Percentiles rank a stretch among this genome's conserved stretches.
phyloP scores from a whole-genome alignment of 2,113 vertebrate species.

The Seriola aureovittata region DNA sequence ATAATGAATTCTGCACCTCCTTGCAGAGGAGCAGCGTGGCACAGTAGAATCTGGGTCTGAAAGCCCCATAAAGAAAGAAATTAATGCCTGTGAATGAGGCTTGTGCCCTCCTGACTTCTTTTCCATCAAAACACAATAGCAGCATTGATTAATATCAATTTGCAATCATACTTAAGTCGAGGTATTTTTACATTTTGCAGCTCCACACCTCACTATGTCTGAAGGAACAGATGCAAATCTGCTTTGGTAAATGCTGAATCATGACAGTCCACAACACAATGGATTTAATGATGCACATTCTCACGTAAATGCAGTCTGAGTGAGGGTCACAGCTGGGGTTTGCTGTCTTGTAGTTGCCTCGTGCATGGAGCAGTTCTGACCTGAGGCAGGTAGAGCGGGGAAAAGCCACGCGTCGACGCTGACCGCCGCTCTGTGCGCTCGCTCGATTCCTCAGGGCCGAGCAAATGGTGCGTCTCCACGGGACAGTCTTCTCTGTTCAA shows the following conservation, averaged over 20 bases:
- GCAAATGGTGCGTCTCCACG: conserved; percentile 68
- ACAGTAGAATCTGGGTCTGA: conserved; percentile 34
- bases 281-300: conserved; percentile 1
- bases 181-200: conserved; percentile 39
- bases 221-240: conserved; percentile 26
- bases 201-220: background rate
- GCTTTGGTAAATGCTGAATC: conserved; percentile 24
- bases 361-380: conserved; percentile 81
- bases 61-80: conserved; percentile 51
- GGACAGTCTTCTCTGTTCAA: conserved; percentile 51
- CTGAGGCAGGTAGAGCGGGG: conserved; percentile 91
- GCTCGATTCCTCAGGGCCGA: conserved; percentile 20
- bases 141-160: conserved; percentile 56
- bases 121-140: conserved; percentile 55
- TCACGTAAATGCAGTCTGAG: background rate
- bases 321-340: conserved; percentile 44
- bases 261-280: background rate
- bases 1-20: background rate
- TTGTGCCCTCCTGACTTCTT: conserved; percentile 20
- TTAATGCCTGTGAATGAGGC: conserved; percentile 31
- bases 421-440: conserved; percentile 59
- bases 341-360: conserved; percentile 69
- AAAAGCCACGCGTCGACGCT: conserved; percentile 37
- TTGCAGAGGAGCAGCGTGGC: conserved; percentile 14
- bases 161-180: conserved; percentile 13